Evolutionary conservation across 2,113 vertebrate genomes (phyloP).

Genomic region (Hylia prasina): DNA sequence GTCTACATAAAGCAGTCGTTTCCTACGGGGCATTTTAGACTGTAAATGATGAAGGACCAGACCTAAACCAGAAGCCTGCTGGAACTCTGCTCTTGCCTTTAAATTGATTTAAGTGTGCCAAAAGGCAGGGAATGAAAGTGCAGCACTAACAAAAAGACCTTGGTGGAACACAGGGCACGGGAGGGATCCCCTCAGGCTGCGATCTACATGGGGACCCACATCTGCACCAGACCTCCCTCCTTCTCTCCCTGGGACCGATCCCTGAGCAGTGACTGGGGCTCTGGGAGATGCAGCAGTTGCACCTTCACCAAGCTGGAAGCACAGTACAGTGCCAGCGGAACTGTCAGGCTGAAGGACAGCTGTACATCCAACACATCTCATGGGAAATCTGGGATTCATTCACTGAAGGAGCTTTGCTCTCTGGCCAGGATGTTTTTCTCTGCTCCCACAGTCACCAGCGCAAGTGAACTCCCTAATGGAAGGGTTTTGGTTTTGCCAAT

Average conservation of each 20-base stretch:
- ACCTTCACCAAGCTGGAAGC: not conserved
- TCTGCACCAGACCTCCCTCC: not conserved
- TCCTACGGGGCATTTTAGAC: slow-evolving; percentile 40
- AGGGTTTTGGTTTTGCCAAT: not conserved
- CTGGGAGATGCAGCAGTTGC: not conserved
- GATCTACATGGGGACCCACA: rapidly evolving
- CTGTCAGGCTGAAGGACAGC: not conserved
- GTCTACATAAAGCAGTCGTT: slow-evolving; percentile 27
- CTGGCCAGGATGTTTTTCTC: not conserved
- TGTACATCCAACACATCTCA: not conserved
- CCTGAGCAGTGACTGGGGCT: not conserved
- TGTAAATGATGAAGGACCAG: slow-evolving; percentile 46
- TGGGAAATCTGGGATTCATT: not conserved
- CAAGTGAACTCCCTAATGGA: not conserved
- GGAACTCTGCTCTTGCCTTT: slow-evolving; percentile 21
- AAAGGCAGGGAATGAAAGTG: slow-evolving; percentile 22
- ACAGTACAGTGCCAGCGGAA: not conserved
- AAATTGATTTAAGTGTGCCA: slow-evolving; percentile 5
- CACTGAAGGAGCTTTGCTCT: not conserved
- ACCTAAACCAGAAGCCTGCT: slow-evolving; percentile 44
- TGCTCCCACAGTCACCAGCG: not conserved
- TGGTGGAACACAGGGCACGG: rapidly evolving
- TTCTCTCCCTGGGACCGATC: not conserved
- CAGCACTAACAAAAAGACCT: not conserved
- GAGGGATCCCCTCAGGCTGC: not conserved